Evolutionary conservation across 2,113 vertebrate genomes (phyloP).

Genomic region (Pelobates fuscus): DNA sequence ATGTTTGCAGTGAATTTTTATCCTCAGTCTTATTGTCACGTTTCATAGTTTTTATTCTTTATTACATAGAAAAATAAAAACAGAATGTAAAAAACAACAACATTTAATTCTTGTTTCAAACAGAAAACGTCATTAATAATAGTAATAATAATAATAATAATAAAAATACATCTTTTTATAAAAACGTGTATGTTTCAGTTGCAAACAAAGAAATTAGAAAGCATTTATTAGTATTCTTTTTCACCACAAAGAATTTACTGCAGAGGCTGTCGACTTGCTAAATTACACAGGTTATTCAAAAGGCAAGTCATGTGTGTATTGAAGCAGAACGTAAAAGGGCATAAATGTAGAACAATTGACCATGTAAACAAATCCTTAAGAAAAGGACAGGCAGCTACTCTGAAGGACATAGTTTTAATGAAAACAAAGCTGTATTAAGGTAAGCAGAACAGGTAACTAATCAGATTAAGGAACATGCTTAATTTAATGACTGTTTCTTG

Average conservation of each 20-base stretch:
- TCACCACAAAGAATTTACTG: slow-evolving; percentile 14
- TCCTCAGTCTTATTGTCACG: no score
- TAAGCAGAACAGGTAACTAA: slow-evolving; percentile 29
- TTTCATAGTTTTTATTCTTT: no score
- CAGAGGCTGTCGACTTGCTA: slow-evolving; percentile 35
- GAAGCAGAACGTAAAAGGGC: slow-evolving; percentile 25
- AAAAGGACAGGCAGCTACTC: slow-evolving; percentile 25
- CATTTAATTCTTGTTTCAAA: no score
- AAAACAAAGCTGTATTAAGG: slow-evolving; percentile 53
- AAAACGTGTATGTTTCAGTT: slow-evolving; percentile 6
- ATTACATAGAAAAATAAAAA: no score
- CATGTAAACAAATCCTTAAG: slow-evolving; percentile 37
- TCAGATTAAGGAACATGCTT: slow-evolving; percentile 42
- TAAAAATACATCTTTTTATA: no score
- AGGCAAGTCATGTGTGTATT: slow-evolving; percentile 28
- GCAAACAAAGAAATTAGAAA: slow-evolving; percentile 14
- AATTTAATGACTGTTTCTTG: slow-evolving; percentile 27
- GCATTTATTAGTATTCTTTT: background rate
- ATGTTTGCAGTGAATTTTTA: no score
- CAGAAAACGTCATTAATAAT: no score
- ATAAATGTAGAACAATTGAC: slow-evolving; percentile 50
- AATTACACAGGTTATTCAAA: slow-evolving; percentile 40
- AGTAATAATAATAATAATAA: no score
- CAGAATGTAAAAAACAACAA: no score
- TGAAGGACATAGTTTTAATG: slow-evolving; percentile 48